Conservation (phyloP, 1,140 invertebrate genomes). For the Drosophila oshimai region DNA sequence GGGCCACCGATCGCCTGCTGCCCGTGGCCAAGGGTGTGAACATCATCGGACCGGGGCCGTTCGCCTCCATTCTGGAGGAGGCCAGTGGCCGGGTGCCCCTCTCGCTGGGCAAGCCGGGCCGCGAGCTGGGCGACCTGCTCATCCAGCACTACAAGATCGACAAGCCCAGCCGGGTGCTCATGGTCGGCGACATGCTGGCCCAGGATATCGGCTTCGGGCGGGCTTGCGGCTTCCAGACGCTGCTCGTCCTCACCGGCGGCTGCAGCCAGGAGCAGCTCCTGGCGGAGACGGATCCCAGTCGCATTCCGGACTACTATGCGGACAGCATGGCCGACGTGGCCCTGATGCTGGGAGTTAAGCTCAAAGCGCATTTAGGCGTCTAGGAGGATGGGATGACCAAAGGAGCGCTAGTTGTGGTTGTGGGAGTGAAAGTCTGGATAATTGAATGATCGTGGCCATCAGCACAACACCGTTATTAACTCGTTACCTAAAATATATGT, state of each 20-base stretch:
- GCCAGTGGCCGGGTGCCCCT: constrained; percentile 82
- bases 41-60: constrained; percentile 82
- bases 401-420: too few species aligned
- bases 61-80: constrained; percentile 83
- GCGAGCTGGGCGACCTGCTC: constrained; percentile 82
- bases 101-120: constrained; percentile 84
- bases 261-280: constrained; percentile 74
- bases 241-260: constrained; percentile 84
- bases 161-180: constrained; percentile 84
- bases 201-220: constrained; percentile 85
- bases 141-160: constrained; percentile 81
- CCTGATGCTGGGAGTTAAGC: constrained; percentile 13
- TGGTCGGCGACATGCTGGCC: constrained; percentile 86
- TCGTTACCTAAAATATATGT: too few species aligned
- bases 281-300: constrained; percentile 22
- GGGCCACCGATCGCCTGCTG: constrained; percentile 83
- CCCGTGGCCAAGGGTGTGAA: constrained; percentile 68
- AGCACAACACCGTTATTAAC: too few species aligned
- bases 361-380: constrained; percentile 57
- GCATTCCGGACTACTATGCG: constrained; percentile 84
- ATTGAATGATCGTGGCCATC: too few species aligned
- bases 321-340: constrained; percentile 69
- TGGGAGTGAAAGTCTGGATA: too few species aligned
- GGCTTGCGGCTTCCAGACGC: constrained; percentile 84
- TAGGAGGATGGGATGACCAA: too few species aligned